Base-by-base conservation (phyloP, 2,888 invertebrate species). In the Drosophila neutralis region DNA sequence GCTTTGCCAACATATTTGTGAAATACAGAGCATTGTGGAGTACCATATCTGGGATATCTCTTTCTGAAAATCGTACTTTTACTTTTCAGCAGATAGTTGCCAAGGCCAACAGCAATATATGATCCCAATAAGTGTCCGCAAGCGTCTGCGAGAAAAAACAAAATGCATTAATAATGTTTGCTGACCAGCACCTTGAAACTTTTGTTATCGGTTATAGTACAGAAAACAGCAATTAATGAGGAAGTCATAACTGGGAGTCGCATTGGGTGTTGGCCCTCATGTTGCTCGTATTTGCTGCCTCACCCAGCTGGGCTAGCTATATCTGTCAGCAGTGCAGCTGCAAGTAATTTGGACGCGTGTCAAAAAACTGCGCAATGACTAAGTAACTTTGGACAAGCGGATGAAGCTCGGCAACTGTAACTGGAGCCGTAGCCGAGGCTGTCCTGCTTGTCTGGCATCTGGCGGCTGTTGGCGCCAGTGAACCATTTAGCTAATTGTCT, bases 401-500 rank as follows among this genome's bases (percentile, higher is more conserved):
- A 31, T 21, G 57, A 31, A 42, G 11, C 35, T 18, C 35, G 45
- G 27, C 27, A 42, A 15, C 29, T 42, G 21, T 2, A 42, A 31
- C 21, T 40, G 57, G 38, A n/a, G 40, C 29, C 29, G n/a, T 10
- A 38, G 35, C 13, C 27, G 53, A 42, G 54, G 45, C 53, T 49
- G 68, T 61, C 27, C 29, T 52, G 52, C n/a, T 57, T 64, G 68
- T 75, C 73, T 70, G 68, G 58, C 70, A 65, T 66, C 48, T 70
- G 69, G 65, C 76, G 64, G 45, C 69, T 71, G 78, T 69, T 87
- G 87, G 85, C 89, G 87, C 89, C 86, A 83, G 62, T 80, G 70
- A 76, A 82, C 78, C 80, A 85, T 85, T 89, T 87, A 69, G 87
- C 87, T 87, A 89, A 85, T 89, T 89, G 89, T 87, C 83, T 82